Conservation (phyloP, 2,797 vertebrate genomes). For the Anomalospiza imberbis region DNA sequence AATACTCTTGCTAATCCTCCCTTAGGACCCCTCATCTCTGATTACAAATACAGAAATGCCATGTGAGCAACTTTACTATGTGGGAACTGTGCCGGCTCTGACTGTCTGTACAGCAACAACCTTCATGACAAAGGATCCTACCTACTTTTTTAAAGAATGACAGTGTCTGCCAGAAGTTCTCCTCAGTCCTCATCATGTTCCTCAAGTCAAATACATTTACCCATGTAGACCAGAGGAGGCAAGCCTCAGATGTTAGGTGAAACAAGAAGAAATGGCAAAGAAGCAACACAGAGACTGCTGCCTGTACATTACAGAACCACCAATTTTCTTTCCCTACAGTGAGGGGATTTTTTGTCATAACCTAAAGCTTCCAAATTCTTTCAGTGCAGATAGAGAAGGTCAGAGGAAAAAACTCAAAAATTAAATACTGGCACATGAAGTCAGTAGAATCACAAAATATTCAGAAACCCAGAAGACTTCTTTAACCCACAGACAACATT, state of each 20-base stretch:
- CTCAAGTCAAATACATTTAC: background rate
- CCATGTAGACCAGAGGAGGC: background rate
- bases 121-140: background rate
- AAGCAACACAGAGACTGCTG: background rate
- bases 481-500: background rate
- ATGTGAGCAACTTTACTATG: background rate
- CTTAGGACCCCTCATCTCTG: background rate
- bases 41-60: background rate
- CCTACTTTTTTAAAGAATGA: background rate
- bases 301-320: background rate
- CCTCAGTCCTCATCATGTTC: background rate
- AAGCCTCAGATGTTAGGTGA: background rate
- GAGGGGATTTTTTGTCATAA: background rate
- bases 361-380: background rate
- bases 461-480: background rate
- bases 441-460: background rate
- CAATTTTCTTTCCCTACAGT: background rate
- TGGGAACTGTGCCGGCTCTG: background rate
- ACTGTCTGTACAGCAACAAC: background rate
- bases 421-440: background rate
- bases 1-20: background rate
- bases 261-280: background rate
- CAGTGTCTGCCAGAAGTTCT: background rate
- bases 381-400: background rate
- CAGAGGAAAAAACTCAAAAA: background rate